A percentile compares a stretch with the other conserved stretches of the same genome.
These are phyloP conservation scores for Aethes cnicana DNA, from an alignment of 2,888 invertebrate species.

Conservation along the genomic window DNA sequence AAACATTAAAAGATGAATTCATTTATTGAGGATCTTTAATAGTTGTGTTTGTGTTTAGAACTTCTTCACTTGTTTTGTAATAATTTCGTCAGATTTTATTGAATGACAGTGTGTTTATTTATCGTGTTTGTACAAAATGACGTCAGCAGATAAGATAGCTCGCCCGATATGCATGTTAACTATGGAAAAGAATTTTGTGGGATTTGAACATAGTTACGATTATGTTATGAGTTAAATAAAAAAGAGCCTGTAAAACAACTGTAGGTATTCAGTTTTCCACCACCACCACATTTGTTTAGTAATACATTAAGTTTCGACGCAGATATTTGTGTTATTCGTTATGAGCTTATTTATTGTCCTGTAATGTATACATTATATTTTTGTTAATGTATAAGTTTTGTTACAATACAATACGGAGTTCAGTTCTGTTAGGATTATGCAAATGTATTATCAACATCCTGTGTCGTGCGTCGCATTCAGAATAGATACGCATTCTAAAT, in stretches of 20 bases:
- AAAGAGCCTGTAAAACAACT: too few species aligned
- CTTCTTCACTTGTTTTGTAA: too few species aligned
- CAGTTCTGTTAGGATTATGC: constrained; percentile 56
- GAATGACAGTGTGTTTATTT: constrained; percentile 15
- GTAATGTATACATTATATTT: too few species aligned
- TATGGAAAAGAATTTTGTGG: neutral
- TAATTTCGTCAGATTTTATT: constrained; percentile 12
- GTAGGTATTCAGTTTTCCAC: too few species aligned
- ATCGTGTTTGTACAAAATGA: constrained; percentile 11
- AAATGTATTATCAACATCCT: constrained; percentile 74
- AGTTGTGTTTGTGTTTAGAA: too few species aligned
- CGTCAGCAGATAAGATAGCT: constrained; percentile 16
- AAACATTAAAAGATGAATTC: too few species aligned
- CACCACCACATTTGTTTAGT: too few species aligned
- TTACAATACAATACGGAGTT: constrained; percentile 20
- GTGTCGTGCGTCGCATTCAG: constrained; percentile 62
- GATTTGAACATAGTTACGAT: neutral
- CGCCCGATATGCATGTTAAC: neutral
- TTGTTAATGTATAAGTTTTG: neutral
- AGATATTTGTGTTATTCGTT: too few species aligned
- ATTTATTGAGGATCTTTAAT: too few species aligned
- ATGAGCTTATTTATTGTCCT: too few species aligned
- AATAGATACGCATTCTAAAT: constrained; percentile 55
- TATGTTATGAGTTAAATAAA: too few species aligned
- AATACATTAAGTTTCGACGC: too few species aligned